These are phyloP conservation scores for Melanocharis versteri DNA, from an alignment of 2,113 vertebrate species.

Conservation along the genomic window DNA sequence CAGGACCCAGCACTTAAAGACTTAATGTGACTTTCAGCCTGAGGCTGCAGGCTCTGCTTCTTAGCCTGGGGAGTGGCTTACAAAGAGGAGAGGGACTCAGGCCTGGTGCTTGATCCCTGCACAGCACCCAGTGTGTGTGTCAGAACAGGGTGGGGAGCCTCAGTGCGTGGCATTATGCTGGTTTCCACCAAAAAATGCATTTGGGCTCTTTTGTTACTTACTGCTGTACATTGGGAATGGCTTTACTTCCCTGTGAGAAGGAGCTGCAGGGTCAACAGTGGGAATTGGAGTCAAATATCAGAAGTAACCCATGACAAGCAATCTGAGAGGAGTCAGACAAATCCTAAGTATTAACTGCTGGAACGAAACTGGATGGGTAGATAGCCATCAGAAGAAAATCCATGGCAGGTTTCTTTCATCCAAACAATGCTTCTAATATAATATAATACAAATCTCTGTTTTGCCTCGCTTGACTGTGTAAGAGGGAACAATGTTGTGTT, in stretches of 20 bases:
- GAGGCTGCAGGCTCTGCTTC: neutral
- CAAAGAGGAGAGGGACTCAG: neutral
- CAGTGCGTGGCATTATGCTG: neutral
- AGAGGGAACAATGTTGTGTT: neutral
- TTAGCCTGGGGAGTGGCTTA: neutral
- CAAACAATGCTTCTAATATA: neutral
- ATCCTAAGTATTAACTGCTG: neutral
- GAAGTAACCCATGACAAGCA: neutral
- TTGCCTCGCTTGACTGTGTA: neutral
- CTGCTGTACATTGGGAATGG: neutral
- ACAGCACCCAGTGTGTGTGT: neutral
- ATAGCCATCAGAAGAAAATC: neutral
- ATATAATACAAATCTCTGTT: neutral
- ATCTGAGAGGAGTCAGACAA: neutral
- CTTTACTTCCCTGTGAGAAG: neutral
- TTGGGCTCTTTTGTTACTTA: neutral
- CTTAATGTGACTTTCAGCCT: neutral
- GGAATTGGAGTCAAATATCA: neutral
- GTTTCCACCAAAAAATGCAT: neutral
- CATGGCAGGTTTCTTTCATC: neutral
- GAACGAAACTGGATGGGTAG: neutral
- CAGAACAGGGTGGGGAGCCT: neutral
- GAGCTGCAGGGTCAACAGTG: neutral
- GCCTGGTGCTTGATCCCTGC: neutral
- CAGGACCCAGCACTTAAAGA: neutral